phyloP scores from a whole-genome alignment of 2,797 vertebrate genomes.

The Clarias platycephalus region DNA sequence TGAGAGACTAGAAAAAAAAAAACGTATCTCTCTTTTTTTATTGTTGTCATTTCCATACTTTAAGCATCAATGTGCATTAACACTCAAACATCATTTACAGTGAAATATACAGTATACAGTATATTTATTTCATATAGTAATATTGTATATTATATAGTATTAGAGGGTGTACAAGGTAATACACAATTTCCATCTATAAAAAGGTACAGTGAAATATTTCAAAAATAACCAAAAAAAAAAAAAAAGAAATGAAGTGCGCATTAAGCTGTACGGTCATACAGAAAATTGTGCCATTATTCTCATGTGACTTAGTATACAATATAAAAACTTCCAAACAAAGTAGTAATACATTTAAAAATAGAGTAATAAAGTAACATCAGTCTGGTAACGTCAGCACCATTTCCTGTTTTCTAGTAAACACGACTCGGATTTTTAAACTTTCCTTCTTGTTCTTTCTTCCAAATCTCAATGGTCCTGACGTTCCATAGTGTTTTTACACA shows the following conservation, averaged over 20 bases:
- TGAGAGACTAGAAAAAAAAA: slow-evolving; percentile 54
- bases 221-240: slow-evolving; percentile 56
- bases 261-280: slow-evolving; percentile 70
- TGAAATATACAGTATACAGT: slow-evolving; percentile 62
- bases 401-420: slow-evolving; percentile 65
- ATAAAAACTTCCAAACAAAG: slow-evolving; percentile 77
- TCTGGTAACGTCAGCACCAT: slow-evolving; percentile 77
- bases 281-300: slow-evolving; percentile 72
- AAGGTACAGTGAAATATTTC: slow-evolving; percentile 65
- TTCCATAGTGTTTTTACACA: slow-evolving; percentile 68
- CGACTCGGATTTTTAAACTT: slow-evolving; percentile 50
- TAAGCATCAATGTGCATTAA: slow-evolving; percentile 69
- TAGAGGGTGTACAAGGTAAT: slow-evolving; percentile 74
- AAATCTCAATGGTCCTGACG: slow-evolving; percentile 67
- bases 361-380: slow-evolving; percentile 77
- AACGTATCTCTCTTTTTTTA: slow-evolving; percentile 58
- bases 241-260: slow-evolving; percentile 64
- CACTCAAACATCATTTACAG: slow-evolving; percentile 72
- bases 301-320: slow-evolving; percentile 76
- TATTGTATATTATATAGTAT: slow-evolving; percentile 59
- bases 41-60: slow-evolving; percentile 54
- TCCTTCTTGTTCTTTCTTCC: slow-evolving; percentile 40
- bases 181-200: slow-evolving; percentile 78
- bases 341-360: slow-evolving; percentile 76
- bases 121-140: slow-evolving; percentile 61